A percentile compares a stretch with the other conserved stretches of the same genome.
Evolutionary conservation across 2,888 invertebrate species (phyloP).

Genomic region (Conomelus anceps): DNA sequence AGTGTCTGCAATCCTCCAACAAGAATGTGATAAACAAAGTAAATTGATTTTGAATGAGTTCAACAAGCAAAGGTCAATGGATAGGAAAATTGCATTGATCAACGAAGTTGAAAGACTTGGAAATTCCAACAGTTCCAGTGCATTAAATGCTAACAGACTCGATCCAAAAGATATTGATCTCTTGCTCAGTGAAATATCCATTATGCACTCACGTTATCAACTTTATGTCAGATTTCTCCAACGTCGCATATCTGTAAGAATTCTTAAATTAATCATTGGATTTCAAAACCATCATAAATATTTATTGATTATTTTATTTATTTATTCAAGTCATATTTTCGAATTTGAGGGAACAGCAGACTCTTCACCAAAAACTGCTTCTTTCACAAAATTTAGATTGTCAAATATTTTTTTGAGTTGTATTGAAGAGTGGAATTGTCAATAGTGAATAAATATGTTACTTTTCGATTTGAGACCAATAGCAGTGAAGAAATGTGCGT

Average conservation of each 20-base stretch:
- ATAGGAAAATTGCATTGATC: conserved; percentile 40
- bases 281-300: no score
- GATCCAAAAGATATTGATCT: conserved; percentile 83
- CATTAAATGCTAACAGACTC: conserved; percentile 46
- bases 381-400: no score
- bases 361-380: no score
- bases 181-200: conserved; percentile 80
- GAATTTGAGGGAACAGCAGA: no score
- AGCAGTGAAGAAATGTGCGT: no score
- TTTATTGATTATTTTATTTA: no score
- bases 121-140: conserved; percentile 10
- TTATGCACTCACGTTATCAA: conserved; percentile 84
- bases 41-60: conserved; percentile 64
- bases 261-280: not conserved
- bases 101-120: conserved; percentile 26
- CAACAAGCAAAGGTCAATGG: conserved; percentile 58
- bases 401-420: no score
- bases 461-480: no score
- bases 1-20: conserved; percentile 65
- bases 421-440: no score
- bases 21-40: conserved; percentile 65
- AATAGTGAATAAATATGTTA: no score
- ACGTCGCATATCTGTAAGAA: conserved; percentile 61
- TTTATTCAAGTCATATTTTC: no score
- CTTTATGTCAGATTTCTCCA: conserved; percentile 84